Conservation (phyloP, 2,113 vertebrate species). For the Ictalurus furcatus region DNA sequence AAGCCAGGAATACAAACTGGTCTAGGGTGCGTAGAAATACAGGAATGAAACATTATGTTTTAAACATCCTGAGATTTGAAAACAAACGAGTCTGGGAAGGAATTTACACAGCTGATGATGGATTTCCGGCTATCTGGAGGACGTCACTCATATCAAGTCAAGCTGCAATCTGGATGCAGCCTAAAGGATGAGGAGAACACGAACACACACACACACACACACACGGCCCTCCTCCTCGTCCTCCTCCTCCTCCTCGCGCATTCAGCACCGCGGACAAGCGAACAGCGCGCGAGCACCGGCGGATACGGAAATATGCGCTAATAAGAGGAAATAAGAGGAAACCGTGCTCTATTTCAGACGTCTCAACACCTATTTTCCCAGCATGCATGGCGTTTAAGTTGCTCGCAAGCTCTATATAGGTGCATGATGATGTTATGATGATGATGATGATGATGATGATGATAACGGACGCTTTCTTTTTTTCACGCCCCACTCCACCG, state of each 20-base stretch:
- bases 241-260: not conserved
- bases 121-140: not conserved
- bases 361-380: not conserved
- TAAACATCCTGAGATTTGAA: not conserved
- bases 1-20: not conserved
- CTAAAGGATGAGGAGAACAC: not conserved
- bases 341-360: not conserved
- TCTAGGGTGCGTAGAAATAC: not conserved
- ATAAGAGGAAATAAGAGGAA: not conserved
- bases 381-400: not conserved
- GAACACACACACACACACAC: not conserved
- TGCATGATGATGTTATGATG: slow-evolving; percentile 23
- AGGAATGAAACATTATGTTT: no score
- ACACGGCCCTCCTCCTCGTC: not conserved
- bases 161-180: slow-evolving; percentile 9
- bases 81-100: not conserved
- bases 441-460: slow-evolving; percentile 13
- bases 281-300: slow-evolving; percentile 26
- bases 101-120: not conserved
- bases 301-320: not conserved
- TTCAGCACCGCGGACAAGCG: slow-evolving; percentile 37
- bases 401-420: not conserved
- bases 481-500: not conserved
- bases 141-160: not conserved
- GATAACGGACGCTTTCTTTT: not conserved